Evolutionary conservation across 2,113 vertebrate genomes (phyloP).

Genomic region (Oreamnos americanus): DNA sequence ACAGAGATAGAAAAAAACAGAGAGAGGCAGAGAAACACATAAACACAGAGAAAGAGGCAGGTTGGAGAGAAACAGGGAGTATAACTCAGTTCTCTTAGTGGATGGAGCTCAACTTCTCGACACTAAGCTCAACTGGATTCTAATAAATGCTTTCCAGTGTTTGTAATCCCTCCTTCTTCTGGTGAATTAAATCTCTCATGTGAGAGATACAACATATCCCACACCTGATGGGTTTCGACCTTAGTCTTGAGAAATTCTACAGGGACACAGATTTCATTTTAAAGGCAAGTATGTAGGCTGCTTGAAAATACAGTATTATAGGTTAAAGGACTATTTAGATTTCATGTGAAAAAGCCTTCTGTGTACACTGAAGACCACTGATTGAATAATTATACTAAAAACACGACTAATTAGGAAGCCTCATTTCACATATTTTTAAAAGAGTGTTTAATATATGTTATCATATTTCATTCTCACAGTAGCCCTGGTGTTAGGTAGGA

Average conservation of each 20-base stretch:
- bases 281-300: background rate
- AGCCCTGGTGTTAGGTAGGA: background rate
- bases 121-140: background rate
- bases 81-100: background rate
- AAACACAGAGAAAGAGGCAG: background rate
- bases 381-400: constrained; percentile 3
- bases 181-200: background rate
- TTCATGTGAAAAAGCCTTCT: background rate
- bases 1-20: background rate
- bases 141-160: background rate
- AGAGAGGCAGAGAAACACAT: background rate
- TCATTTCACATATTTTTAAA: background rate
- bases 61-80: background rate
- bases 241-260: background rate
- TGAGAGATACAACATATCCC: background rate
- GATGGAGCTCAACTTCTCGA: background rate
- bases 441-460: background rate
- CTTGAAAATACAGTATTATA: background rate
- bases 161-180: background rate
- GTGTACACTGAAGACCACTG: background rate
- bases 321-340: background rate
- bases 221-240: background rate
- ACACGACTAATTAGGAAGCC: background rate
- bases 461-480: background rate
- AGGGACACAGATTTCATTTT: background rate